phyloP scores from a whole-genome alignment of 2,888 invertebrate species.

The Cryptocheilus praepositus region DNA sequence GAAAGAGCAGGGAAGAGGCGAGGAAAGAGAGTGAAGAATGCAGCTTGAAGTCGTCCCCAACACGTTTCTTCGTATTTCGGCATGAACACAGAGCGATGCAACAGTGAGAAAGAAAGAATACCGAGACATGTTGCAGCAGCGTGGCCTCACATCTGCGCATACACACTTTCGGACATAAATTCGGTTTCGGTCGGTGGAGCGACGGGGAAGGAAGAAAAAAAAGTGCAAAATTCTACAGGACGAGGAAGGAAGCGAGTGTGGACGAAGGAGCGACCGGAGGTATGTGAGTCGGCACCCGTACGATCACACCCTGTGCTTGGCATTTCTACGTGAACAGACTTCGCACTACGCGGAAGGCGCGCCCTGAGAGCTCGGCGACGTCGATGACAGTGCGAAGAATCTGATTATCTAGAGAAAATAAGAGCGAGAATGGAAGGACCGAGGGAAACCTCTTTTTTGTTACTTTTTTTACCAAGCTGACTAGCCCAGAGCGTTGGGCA shows the following conservation, averaged over 20 bases:
- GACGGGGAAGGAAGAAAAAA: not conserved
- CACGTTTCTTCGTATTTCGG: constrained; percentile 41
- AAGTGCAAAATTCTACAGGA: constrained; percentile 4
- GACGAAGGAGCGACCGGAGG: not conserved
- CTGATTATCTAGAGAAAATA: constrained; percentile 15
- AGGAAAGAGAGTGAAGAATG: constrained; percentile 37
- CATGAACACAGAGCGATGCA: constrained; percentile 13
- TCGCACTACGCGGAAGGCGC: constrained; percentile 16
- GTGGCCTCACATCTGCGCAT: constrained; percentile 9
- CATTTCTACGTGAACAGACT: constrained; percentile 18
- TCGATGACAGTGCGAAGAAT: constrained; percentile 23
- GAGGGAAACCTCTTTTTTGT: constrained; percentile 44
- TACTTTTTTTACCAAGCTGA: constrained; percentile 55
- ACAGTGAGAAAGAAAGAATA: constrained; percentile 27
- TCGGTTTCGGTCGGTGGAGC: not conserved
- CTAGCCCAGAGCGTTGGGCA: constrained; percentile 54
- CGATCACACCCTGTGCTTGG: constrained; percentile 9
- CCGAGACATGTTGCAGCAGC: constrained; percentile 13
- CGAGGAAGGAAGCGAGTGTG: not conserved
- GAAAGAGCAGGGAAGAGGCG: constrained; percentile 13
- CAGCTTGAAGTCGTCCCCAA: constrained; percentile 40
- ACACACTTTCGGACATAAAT: not conserved
- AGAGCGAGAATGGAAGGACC: constrained; percentile 27
- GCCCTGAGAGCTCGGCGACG: constrained; percentile 30
- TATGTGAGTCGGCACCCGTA: no score